Conservation (phyloP, 2,797 vertebrate species). For the Rhadinocentrus ornatus region DNA sequence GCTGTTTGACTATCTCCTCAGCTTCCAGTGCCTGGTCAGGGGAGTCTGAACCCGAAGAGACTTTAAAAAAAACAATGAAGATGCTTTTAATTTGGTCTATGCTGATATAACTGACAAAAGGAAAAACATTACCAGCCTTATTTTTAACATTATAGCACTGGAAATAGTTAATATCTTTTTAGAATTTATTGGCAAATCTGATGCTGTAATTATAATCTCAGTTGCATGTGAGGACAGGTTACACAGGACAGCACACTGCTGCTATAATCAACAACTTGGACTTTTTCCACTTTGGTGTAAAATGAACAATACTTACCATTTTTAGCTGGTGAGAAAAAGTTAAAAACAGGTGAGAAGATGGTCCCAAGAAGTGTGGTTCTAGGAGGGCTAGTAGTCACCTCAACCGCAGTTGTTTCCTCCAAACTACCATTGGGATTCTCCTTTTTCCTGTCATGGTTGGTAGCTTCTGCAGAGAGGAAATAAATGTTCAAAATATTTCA, state of each 20-base stretch:
- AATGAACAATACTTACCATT: conserved; percentile 83
- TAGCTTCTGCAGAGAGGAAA: conserved; percentile 81
- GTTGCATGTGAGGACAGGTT: too few species aligned
- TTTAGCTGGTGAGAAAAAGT: conserved; percentile 99
- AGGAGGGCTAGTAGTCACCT: conserved; percentile 87
- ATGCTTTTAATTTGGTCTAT: neutral
- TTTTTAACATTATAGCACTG: neutral
- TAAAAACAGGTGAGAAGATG: conserved; percentile 99
- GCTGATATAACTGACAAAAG: neutral
- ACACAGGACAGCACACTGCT: too few species aligned
- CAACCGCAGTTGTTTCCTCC: conserved; percentile 86
- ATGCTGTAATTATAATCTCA: too few species aligned
- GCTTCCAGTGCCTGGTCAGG: conserved; percentile 95
- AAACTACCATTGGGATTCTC: conserved; percentile 93
- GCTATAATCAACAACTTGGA: too few species aligned
- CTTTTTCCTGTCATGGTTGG: conserved; percentile 93
- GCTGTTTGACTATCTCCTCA: conserved; percentile 96
- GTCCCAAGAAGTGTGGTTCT: conserved; percentile 95
- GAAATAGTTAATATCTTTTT: too few species aligned
- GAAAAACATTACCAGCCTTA: neutral
- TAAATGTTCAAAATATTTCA: neutral
- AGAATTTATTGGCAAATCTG: too few species aligned
- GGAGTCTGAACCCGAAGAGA: conserved; percentile 92
- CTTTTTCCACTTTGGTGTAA: too few species aligned
- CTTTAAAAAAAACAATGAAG: conserved; percentile 58